These are phyloP conservation scores for Oceanodroma leucorhoa DNA, from an alignment of 2,797 vertebrate genomes.

Conservation along the genomic window DNA sequence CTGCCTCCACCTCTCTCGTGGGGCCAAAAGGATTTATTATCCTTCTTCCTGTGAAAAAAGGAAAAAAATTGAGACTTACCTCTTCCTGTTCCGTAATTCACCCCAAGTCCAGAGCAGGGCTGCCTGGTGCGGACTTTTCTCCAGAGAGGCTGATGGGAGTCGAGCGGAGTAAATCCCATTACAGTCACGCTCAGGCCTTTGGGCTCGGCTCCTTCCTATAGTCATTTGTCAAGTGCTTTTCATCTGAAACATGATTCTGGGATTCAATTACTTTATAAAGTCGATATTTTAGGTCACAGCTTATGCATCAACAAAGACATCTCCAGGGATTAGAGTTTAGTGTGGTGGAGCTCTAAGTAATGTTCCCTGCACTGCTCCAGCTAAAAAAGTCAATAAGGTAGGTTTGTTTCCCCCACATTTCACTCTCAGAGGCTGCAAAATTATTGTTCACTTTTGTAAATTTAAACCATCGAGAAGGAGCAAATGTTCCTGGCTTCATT, in stretches of 20 bases:
- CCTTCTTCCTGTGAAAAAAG: background rate
- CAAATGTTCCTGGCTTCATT: background rate
- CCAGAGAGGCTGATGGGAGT: background rate
- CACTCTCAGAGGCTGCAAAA: constrained; percentile 21
- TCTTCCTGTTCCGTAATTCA: background rate
- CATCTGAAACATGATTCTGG: constrained; percentile 58
- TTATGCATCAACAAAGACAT: constrained; percentile 60
- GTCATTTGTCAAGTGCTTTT: constrained; percentile 58
- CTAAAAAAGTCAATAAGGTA: constrained; percentile 17
- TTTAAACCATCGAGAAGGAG: background rate
- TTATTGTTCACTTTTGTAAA: constrained; percentile 19
- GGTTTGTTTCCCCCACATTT: constrained; percentile 4
- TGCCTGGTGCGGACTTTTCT: background rate
- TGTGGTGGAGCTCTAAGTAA: background rate
- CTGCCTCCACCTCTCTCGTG: background rate
- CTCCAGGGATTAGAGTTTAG: constrained; percentile 33
- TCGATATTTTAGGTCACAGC: constrained; percentile 70
- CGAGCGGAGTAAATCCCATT: background rate
- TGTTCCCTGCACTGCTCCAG: background rate
- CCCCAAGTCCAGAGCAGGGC: background rate
- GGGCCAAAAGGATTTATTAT: background rate
- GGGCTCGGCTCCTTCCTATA: background rate
- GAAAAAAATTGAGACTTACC: background rate
- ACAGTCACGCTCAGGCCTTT: background rate
- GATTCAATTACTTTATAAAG: constrained; percentile 70